Evolutionary conservation across 2,113 vertebrate species (phyloP).

Genomic region (Scatophagus argus): DNA sequence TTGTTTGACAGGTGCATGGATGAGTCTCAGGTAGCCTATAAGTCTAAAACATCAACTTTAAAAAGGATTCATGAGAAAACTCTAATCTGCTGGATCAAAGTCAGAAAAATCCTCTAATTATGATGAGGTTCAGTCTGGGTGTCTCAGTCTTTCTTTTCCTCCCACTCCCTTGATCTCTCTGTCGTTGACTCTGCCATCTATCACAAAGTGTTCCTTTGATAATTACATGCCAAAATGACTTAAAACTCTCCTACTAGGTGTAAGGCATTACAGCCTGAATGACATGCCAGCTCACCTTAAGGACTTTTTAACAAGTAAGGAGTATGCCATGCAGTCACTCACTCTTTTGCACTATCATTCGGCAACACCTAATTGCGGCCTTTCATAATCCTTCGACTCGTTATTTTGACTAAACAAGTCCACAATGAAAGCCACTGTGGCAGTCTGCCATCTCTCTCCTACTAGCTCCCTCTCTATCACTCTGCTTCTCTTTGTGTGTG

Average conservation of each 20-base stretch:
- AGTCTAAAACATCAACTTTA: slow-evolving; percentile 57
- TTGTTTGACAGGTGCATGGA: slow-evolving; percentile 68
- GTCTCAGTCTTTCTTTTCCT: slow-evolving; percentile 60
- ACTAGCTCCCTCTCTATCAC: slow-evolving; percentile 2
- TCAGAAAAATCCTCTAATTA: slow-evolving; percentile 77
- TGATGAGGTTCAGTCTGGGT: slow-evolving; percentile 61
- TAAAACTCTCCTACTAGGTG: slow-evolving; percentile 75
- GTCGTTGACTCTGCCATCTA: slow-evolving; percentile 74
- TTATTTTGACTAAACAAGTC: slow-evolving; percentile 82
- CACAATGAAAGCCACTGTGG: slow-evolving; percentile 60
- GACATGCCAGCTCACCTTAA: slow-evolving; percentile 81
- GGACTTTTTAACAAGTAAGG: slow-evolving; percentile 78
- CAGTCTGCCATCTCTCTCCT: slow-evolving; percentile 67
- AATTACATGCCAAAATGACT: slow-evolving; percentile 86
- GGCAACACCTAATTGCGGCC: slow-evolving; percentile 79
- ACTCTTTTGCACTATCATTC: slow-evolving; percentile 56
- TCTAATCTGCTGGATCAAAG: slow-evolving; percentile 66
- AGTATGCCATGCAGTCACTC: slow-evolving; percentile 61
- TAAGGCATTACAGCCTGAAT: slow-evolving; percentile 74
- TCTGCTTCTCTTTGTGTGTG: slow-evolving; percentile 7
- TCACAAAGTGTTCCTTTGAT: slow-evolving; percentile 83
- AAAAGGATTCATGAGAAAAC: slow-evolving; percentile 53
- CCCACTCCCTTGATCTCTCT: slow-evolving; percentile 65
- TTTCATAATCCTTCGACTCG: slow-evolving; percentile 76
- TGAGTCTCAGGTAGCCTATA: slow-evolving; percentile 57